Evolutionary conservation across 2,888 invertebrate genomes (phyloP), one percentile per base, ranked within the genome.

Genomic region (Nysson spinosus): DNA sequence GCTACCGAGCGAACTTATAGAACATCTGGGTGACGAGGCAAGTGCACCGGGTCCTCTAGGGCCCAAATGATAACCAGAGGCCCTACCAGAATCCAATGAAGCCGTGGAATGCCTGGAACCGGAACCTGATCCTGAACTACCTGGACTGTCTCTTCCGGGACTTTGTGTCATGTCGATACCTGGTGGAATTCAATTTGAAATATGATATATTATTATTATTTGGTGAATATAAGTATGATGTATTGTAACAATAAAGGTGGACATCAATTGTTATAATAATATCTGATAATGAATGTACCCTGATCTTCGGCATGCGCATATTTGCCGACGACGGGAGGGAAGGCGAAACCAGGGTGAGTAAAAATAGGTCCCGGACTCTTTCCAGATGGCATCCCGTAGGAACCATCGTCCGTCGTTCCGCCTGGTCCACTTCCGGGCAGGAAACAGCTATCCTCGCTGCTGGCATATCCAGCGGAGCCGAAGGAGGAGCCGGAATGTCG

Each of bases 111-210:
- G 96, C 37, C 97, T 90, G 12, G 96, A 96, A 16, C 95, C 95
- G 1, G 95, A 95, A 32, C 96, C 96, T 19, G 95, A 95, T 5
- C 96, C 95, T 52, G 95, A 94, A 11, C 95, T 95, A 9, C 96
- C 96, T 9, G 96, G 96, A 84, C 96, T 96, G 88, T 96, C 96
- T 62, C 96, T 91, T n/a, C 96, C 96, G 35, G 96, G 96, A 81
- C 95, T 96, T 71, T 88, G 87, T 50, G 87, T 86, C 83, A 88
- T 85, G 77, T 88, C 88, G 75, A 87, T 88, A 77, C 87, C 88
- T 87, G 74, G 50, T 5, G 16, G 16, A 7, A 30, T 1, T 24
- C 2, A 32, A 1, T 11, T n/a, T 32, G n/a, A 32, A 11, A 32
- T 32, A 2, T 1, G 2, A 11, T n/a, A 30, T 30, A 1, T 1